phyloP scores from a whole-genome alignment of 2,113 vertebrate genomes.

The Prochilodus magdalenae region DNA sequence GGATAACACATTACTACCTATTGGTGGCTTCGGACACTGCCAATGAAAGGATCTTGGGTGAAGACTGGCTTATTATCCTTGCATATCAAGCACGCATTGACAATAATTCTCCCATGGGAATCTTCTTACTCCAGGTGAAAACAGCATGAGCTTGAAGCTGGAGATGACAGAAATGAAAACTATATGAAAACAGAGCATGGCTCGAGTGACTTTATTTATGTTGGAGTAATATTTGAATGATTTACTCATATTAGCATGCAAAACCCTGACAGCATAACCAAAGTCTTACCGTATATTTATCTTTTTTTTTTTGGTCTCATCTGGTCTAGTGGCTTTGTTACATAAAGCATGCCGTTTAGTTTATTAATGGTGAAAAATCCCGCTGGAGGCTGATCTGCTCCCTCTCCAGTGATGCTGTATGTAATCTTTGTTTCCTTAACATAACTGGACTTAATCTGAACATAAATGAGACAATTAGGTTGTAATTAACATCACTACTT shows the following conservation, averaged over 20 bases:
- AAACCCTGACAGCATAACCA: background rate
- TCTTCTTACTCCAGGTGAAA: constrained; percentile 31
- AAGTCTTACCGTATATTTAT: constrained; percentile 49
- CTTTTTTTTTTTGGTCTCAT: constrained; percentile 54
- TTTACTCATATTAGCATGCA: background rate
- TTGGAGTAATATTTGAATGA: background rate
- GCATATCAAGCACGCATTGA: constrained; percentile 68
- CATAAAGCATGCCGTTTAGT: constrained; percentile 49
- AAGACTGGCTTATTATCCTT: constrained; percentile 77
- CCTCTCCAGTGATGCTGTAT: constrained; percentile 72
- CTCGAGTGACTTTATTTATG: too few species aligned
- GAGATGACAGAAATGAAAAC: background rate
- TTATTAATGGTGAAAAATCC: constrained; percentile 65
- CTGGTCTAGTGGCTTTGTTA: constrained; percentile 72
- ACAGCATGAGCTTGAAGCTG: constrained; percentile 67
- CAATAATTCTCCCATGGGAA: constrained; percentile 63
- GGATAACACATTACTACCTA: constrained; percentile 12
- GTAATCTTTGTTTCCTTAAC: constrained; percentile 34
- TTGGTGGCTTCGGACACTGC: constrained; percentile 57
- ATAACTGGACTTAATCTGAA: constrained; percentile 67
- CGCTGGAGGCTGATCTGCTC: constrained; percentile 62
- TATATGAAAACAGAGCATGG: too few species aligned
- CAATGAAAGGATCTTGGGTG: constrained; percentile 58
- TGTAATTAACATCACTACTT: background rate
- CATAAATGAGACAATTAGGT: background rate